Evolutionary conservation across 92 coral and sea anemone species (phyloP).

Genomic region (Muricea muricata): DNA sequence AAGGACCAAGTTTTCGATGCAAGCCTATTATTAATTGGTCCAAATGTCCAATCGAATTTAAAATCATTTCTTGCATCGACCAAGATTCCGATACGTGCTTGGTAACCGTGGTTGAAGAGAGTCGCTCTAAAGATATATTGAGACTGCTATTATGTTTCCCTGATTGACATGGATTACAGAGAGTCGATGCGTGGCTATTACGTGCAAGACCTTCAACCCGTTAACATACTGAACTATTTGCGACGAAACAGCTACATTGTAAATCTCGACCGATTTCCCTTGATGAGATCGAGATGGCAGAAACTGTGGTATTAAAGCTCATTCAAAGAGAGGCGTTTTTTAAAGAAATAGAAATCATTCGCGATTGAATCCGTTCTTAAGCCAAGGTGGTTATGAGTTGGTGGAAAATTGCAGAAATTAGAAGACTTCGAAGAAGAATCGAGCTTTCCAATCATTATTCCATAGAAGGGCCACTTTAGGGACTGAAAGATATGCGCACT

Average conservation of each 20-base stretch:
- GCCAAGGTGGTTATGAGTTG: constrained; percentile 57
- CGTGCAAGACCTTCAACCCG: neutral
- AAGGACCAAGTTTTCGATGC: neutral
- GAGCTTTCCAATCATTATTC: constrained; percentile 57
- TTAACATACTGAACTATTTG: neutral
- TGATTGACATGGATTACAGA: neutral
- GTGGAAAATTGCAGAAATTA: constrained; percentile 62
- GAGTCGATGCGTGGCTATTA: neutral
- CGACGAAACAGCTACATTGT: neutral
- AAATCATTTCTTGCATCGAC: neutral
- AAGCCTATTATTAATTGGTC: neutral
- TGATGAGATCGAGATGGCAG: neutral
- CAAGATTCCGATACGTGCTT: neutral
- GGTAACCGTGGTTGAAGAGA: neutral
- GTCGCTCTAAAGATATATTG: neutral
- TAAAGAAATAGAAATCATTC: neutral
- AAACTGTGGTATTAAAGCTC: neutral
- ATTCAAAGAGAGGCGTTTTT: neutral
- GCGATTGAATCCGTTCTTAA: constrained; percentile 49
- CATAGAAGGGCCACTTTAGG: constrained; percentile 59
- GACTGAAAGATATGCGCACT: constrained; percentile 42
- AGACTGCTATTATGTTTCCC: neutral
- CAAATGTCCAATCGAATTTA: neutral
- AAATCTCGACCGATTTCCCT: neutral
- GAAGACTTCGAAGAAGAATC: constrained; percentile 64